Evolutionary conservation across 2,113 vertebrate species (phyloP).

Genomic region (Phalacrocorax pelagicus): DNA sequence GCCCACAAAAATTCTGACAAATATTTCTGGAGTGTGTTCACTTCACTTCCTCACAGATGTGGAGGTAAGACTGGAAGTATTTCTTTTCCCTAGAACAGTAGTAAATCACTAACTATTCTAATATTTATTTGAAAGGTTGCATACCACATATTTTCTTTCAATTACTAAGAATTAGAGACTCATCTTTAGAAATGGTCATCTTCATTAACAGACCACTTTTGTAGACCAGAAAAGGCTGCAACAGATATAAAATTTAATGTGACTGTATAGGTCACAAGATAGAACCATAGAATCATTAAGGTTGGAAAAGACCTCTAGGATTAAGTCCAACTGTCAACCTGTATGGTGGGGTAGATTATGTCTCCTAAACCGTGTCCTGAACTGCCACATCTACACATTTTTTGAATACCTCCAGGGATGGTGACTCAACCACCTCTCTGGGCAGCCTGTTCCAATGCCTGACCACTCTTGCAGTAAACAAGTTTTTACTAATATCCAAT

Average conservation of each 20-base stretch:
- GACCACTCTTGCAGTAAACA: no score
- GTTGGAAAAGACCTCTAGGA: no score
- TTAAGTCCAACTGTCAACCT: no score
- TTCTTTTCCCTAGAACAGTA: not conserved
- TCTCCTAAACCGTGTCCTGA: no score
- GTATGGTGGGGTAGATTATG: no score
- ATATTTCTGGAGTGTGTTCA: not conserved
- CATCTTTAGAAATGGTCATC: not conserved
- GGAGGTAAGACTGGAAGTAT: not conserved
- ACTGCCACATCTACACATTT: no score
- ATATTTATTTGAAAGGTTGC: not conserved
- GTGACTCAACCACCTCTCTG: no score
- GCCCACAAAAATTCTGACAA: not conserved
- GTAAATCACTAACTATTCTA: not conserved
- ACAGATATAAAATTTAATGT: not conserved
- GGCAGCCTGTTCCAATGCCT: no score
- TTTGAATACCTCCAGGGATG: no score
- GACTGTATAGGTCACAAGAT: not conserved
- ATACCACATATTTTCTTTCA: not conserved
- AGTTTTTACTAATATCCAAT: no score
- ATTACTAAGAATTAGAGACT: not conserved
- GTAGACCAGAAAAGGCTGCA: not conserved
- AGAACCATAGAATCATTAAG: no score
- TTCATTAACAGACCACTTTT: not conserved
- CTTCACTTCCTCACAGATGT: not conserved